Evolutionary conservation across 1,140 invertebrate genomes (phyloP), one percentile per base, ranked within the genome.

Genomic region (Drosophila kohkoa): DNA sequence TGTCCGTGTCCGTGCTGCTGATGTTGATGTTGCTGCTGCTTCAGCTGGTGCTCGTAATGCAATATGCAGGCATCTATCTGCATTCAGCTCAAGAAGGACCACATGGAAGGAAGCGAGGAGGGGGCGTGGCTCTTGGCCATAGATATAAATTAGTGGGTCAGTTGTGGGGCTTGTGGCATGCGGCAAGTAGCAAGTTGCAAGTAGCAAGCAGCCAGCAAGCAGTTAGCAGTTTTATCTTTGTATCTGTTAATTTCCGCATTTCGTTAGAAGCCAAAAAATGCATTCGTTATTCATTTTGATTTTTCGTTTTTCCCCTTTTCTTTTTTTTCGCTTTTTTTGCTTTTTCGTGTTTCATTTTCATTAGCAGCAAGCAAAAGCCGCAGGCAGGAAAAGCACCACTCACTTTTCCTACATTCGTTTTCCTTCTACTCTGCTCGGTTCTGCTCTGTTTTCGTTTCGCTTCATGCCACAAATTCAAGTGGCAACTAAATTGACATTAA

Each of bases 171-270:
- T 25, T 11, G 43, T 49, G 59, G 58, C 15, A 45, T 32, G 52
- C 8, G 35, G 55, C 11, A 8, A 10, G 46, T 59, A 16, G 13
- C 11, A 49, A 28, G 51, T 20, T 25, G 54, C 10, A 7, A n/a
- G 45, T 58, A 16, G 20, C 11, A 63, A 13, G 20, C 16, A 10
- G 35, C 35, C 3, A 32, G 32, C 59, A 52, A 54, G 62, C 32
- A 32, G n/a, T 43, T 43, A 67, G 48, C 32, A 15, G 48, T 62
- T 78, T 75, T 78, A 75, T 75, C 76, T 75, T 63, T 66, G 55
- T 66, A 79, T 79, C 77, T 79, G 57, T 72, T 79, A 79, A 79
- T 79, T 79, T 79, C 74, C 74, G 74, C 69, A 69, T 66, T 72
- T 72, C 62, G 69, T 58, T 65, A 72, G 59, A 32, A 49, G 16